Evolutionary conservation across 2,888 invertebrate species (phyloP), one percentile per base, ranked within the genome.

Genomic region (Invenusta paracnida): DNA sequence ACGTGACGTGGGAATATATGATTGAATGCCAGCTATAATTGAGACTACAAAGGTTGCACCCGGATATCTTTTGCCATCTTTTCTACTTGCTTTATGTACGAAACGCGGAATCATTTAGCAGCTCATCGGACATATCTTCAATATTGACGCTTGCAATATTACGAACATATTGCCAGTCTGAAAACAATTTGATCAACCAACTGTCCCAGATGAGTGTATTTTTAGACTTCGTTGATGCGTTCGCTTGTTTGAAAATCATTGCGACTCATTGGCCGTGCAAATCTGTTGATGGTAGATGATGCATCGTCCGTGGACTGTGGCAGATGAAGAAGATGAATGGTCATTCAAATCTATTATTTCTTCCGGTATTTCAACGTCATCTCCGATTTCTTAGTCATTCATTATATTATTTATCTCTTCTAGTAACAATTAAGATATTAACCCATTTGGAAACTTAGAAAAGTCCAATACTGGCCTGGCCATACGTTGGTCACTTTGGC

Each of bases 391-490:
- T 11, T 48, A 48, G 48, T 48, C 5, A 48, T 11, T 48, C 2
- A 73, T 73, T 73, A 73, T 73, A 73, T 73, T 73, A 13, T 73
- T 73, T 73, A 73, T 73, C 73, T 73, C 73, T 73, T 73, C 73
- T 73, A 73, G 73, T 25, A 23, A 73, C 23, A 73, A 73, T 73
- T 23, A 5, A 73, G 73, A 73, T 23, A 73, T 25, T 73, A 73
- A 73, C 17, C 73, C 73, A 73, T 73, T 73, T 73, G 25, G 73
- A 73, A 73, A 73, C 73, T 73, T 73, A 73, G 73, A 73, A 73
- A 73, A 73, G 73, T 73, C 73, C 5, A 5, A 48, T 48, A 48
- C 48, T 48, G 48, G n/a, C 48, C 5, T 48, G 48, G 48, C 17
- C 48, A 48, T 48, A 48, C 48, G 48, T 48, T 48, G 17, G n/a